phyloP scores from a whole-genome alignment of 2,888 invertebrate species.

The Trimorus sp. region DNA sequence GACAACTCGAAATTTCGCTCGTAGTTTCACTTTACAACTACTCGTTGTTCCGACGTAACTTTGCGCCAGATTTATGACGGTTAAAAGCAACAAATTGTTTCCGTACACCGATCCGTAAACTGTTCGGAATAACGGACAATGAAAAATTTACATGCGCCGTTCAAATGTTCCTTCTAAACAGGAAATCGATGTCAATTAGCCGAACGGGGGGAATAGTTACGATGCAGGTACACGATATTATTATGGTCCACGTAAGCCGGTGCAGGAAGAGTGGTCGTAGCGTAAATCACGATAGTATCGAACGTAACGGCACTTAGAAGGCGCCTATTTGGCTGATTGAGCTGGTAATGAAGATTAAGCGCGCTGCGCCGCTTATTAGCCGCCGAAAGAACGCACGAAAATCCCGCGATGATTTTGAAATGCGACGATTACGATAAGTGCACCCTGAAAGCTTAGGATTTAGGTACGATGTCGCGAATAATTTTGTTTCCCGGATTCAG shows the following conservation, averaged over 20 bases:
- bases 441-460: slow-evolving; percentile 31
- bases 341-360: slow-evolving; percentile 63
- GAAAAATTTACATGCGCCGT: slow-evolving; percentile 30
- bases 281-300: slow-evolving; percentile 61
- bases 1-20: too few relatives aligned
- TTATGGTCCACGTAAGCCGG: slow-evolving; percentile 59
- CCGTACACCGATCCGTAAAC: slow-evolving; percentile 3
- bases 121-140: slow-evolving; percentile 22
- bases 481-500: not conserved
- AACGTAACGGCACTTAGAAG: slow-evolving; percentile 52
- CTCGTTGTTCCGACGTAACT: too few relatives aligned
- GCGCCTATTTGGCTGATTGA: slow-evolving; percentile 65
- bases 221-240: slow-evolving; percentile 55
- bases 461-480: slow-evolving; percentile 4
- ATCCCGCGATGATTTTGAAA: slow-evolving; percentile 39
- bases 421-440: slow-evolving; percentile 42
- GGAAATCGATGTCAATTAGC: slow-evolving; percentile 59
- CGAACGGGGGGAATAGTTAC: slow-evolving; percentile 54
- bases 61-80: slow-evolving; percentile 2
- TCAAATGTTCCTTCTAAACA: slow-evolving; percentile 21
- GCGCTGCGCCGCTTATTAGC: slow-evolving; percentile 37
- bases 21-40: too few relatives aligned
- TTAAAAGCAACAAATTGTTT: slow-evolving; percentile 26
- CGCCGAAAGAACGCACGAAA: slow-evolving; percentile 44
- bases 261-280: slow-evolving; percentile 59